Percentiles rank a stretch among this genome's conserved stretches.
These are phyloP conservation scores for Notodonta ziczac DNA, from an alignment of 2,888 invertebrate genomes.

Conservation along the genomic window DNA sequence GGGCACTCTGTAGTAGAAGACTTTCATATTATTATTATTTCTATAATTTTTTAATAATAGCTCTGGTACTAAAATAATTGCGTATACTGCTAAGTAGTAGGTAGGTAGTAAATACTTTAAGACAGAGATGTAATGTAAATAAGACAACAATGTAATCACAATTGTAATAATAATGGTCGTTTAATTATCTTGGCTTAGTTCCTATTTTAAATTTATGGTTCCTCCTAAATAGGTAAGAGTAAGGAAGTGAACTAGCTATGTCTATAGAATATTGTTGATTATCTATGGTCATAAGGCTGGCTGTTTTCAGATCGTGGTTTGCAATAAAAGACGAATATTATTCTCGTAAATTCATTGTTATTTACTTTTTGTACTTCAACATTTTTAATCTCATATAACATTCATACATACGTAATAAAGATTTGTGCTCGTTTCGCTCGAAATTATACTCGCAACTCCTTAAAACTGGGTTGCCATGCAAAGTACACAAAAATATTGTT, in stretches of 20 bases:
- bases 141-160: too few species aligned
- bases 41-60: not conserved
- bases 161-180: too few species aligned
- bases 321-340: conserved; percentile 69
- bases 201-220: too few species aligned
- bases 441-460: not conserved
- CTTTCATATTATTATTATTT: conserved; percentile 6
- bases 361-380: conserved; percentile 80
- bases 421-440: conserved; percentile 39
- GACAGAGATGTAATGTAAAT: too few species aligned
- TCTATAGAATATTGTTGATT: too few species aligned
- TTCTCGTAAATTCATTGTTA: conserved; percentile 70
- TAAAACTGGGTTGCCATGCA: conserved; percentile 2
- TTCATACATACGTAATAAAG: conserved; percentile 55
- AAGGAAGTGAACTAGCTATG: too few species aligned
- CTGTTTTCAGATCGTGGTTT: conserved; percentile 1
- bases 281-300: conserved; percentile 7
- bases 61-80: too few species aligned
- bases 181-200: too few species aligned
- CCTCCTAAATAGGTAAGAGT: too few species aligned
- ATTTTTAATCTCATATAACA: conserved; percentile 77
- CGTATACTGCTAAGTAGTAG: too few species aligned
- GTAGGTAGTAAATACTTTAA: too few species aligned
- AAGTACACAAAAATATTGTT: not conserved
- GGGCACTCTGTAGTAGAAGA: conserved; percentile 36